Evolutionary conservation across 2,113 vertebrate genomes (phyloP).

Genomic region (Galbula dea): DNA sequence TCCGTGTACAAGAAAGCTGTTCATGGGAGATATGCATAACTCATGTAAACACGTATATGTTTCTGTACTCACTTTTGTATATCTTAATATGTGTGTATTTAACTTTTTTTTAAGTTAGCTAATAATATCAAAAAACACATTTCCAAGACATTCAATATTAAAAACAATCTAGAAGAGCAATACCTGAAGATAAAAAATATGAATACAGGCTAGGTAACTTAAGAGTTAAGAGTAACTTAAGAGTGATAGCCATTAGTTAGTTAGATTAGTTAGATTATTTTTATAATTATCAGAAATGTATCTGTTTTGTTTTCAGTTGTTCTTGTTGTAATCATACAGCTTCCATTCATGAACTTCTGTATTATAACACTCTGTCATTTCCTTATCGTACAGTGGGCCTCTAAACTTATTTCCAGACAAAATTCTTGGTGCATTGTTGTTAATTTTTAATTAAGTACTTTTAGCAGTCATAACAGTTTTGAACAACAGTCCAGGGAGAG

Average conservation of each 20-base stretch:
- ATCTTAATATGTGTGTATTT: neutral
- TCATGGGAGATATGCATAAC: neutral
- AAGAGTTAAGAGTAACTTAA: too few relatives aligned
- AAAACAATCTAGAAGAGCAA: neutral
- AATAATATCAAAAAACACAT: neutral
- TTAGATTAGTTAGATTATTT: too few relatives aligned
- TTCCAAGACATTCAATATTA: neutral
- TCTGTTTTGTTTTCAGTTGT: neutral
- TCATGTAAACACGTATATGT: neutral
- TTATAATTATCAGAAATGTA: neutral
- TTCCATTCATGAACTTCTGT: neutral
- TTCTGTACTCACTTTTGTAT: neutral
- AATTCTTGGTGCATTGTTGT: neutral
- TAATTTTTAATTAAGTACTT: slow-evolving; percentile 18
- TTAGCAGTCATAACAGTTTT: neutral
- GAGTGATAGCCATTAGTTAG: neutral
- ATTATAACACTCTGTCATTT: slow-evolving; percentile 14
- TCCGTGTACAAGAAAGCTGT: neutral
- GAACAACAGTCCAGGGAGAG: neutral
- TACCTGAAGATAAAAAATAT: neutral
- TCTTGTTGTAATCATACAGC: neutral
- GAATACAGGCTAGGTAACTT: neutral
- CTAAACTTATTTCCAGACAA: slow-evolving; percentile 17
- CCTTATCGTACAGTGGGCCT: neutral
- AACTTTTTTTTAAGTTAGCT: neutral